Percentiles rank a stretch among this genome's conserved stretches.
Evolutionary conservation across 2,888 invertebrate species (phyloP).

Genomic region (Pocota personata): DNA sequence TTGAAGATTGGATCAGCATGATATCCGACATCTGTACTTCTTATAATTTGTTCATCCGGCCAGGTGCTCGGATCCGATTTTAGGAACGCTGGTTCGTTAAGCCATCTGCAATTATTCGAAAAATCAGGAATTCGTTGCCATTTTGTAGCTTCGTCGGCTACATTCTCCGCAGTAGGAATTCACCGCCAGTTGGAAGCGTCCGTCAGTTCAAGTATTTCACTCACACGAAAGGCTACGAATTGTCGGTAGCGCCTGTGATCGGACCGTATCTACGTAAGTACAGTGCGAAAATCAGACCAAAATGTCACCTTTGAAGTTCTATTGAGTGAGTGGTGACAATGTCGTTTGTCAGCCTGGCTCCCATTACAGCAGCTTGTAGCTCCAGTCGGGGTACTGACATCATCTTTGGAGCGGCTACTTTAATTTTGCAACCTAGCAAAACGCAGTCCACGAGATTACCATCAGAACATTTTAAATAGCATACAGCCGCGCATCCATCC

Average conservation of each 20-base stretch:
- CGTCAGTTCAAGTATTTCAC: not conserved
- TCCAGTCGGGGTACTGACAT: constrained; percentile 5
- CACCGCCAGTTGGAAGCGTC: no score
- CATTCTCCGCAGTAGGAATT: no score
- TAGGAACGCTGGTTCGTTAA: constrained; percentile 6
- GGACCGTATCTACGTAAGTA: not conserved
- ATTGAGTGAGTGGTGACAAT: not conserved
- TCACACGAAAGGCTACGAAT: not conserved
- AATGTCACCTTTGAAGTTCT: not conserved
- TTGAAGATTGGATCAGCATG: not conserved
- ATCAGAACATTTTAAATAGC: no score
- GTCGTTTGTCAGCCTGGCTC: no score
- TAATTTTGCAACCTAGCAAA: constrained; percentile 2
- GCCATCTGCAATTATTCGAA: constrained; percentile 33
- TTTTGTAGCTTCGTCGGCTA: constrained; percentile 49
- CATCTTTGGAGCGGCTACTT: constrained; percentile 9
- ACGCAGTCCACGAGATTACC: no score
- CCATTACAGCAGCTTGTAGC: no score
- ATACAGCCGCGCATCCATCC: no score
- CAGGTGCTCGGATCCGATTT: not conserved
- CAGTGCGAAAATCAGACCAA: not conserved
- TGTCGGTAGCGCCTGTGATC: not conserved
- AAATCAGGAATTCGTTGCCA: constrained; percentile 19
- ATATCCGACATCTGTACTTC: not conserved
- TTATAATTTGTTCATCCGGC: not conserved